These are phyloP conservation scores for Microtus oregoni DNA, from an alignment of 2,113 vertebrate genomes.

Conservation along the genomic window DNA sequence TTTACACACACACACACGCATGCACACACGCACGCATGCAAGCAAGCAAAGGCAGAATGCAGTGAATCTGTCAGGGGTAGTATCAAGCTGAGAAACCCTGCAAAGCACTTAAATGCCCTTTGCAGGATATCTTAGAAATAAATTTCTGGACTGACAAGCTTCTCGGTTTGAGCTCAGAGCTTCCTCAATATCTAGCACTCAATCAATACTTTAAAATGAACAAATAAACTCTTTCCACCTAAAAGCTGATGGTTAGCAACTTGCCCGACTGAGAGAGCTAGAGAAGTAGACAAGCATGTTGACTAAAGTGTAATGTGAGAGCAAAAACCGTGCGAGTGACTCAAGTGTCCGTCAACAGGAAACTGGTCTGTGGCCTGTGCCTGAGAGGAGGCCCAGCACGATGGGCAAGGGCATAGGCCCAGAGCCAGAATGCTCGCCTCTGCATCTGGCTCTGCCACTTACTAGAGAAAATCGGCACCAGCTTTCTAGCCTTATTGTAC, in stretches of 20 bases:
- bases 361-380: background rate
- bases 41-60: background rate
- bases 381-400: background rate
- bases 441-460: slow-evolving; percentile 13
- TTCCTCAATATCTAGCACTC: background rate
- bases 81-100: background rate
- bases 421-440: background rate
- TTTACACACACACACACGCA: background rate
- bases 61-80: slow-evolving; percentile 3
- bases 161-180: slow-evolving; percentile 37
- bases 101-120: slow-evolving; percentile 43
- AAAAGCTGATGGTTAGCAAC: background rate
- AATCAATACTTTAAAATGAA: slow-evolving; percentile 48
- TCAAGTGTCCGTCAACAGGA: background rate
- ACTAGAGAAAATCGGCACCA: background rate
- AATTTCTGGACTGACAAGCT: slow-evolving; percentile 34
- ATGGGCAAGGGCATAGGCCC: background rate
- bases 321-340: slow-evolving; percentile 41
- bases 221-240: slow-evolving; percentile 25
- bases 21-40: background rate
- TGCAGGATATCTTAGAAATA: slow-evolving; percentile 32
- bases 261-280: background rate
- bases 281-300: background rate
- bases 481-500: background rate
- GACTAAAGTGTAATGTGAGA: background rate